Evolutionary conservation across 2,113 vertebrate genomes (phyloP), one percentile per base, ranked within the genome.

Genomic region (Gracilinanus agilis): DNA sequence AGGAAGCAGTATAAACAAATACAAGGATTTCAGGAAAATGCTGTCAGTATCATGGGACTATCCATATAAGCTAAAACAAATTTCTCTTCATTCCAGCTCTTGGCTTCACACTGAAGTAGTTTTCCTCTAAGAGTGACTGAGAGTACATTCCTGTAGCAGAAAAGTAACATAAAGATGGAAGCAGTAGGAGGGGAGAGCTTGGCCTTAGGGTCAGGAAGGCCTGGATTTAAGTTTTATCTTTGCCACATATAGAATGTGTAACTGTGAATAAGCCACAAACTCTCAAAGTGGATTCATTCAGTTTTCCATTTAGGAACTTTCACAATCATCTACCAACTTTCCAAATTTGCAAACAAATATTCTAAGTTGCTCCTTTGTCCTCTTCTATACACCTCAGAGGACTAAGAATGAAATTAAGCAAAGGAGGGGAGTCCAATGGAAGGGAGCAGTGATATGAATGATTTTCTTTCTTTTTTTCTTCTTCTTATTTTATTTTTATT

Each of bases 1-100:
- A 96, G 11, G 83, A 93, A 96, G 93, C 90, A 90, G 96, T 94
- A 0, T 94, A 55, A 97, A 97, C 91, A 92, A 75, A 53, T 55
- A 49, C 54, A 95, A 97, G 44, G 96, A 96, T 90, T 44, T 88
- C 92, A n/a, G 67, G 29, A 55, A 95, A 96, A 93, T 55, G 54
- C 58, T 56, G 89, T 25, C 58, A 29, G 91, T 90, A 67, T 67
- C 83, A 54, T 0, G 0, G 88, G 44, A 90, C 89, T 91, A 61
- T 89, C 93, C 54, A 58, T 88, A 58, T 88, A 93, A 53, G 53
- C 49, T 27, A 94, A 94, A 11, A 6, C 21, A 54, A 58, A 6
- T 11, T 53, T 53, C 44, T 24, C 9, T 53, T 90, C 61, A 54
- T 29, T 88, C 54, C 58, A 92, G 58, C 12, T 89, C 93, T 93